Evolutionary conservation across 2,113 vertebrate species (phyloP), one percentile per base, ranked within the genome.

Genomic region (Calyptomena viridis): DNA sequence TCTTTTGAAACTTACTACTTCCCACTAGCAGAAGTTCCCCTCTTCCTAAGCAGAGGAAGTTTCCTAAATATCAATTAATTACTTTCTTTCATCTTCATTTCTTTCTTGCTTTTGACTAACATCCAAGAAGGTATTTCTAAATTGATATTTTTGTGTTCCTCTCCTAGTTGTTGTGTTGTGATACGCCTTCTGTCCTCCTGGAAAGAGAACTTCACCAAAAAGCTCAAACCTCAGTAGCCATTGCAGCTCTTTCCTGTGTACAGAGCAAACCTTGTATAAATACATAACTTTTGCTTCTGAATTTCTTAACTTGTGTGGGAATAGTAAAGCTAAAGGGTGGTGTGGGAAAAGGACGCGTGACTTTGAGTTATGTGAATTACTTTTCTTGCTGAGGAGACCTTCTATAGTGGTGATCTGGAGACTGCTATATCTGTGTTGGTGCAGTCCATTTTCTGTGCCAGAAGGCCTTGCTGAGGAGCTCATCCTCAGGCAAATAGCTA

Each of bases 261-360:
- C 6, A 56, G 42, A 72, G 8, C 17, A 75, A 82, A n/a, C 3
- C 5, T 5, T 50, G n/a, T 52, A 30, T 13, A 46, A 1, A 0
- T 5, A 35, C 1, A 0, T 5, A 46, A 49, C 2, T 56, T 84
- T 49, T 75, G 63, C 37, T 78, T 16, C 18, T 0, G 0, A 6
- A 42, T 71, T 78, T 56, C 28, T 60, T 10, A 33, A 40, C 6
- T 28, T 19, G 6, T 56, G 2, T 63, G 42, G 28, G 49, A 60
- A 8, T 14, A 60, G 67, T n/a, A 75, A 82, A 83, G 33, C 7
- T 23, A 35, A 31, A 79, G 49, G 11, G 19, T 40, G 20, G 28
- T 60, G 22, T 13, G 47, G 40, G 12, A 63, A 62, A 79, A 42
- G 4, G 52, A 67, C 14, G n/a, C 42, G 20, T 9, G 18, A 37